Evolutionary conservation across 2,113 vertebrate genomes (phyloP), one percentile per base, ranked within the genome.

Genomic region (Sander lucioperca): DNA sequence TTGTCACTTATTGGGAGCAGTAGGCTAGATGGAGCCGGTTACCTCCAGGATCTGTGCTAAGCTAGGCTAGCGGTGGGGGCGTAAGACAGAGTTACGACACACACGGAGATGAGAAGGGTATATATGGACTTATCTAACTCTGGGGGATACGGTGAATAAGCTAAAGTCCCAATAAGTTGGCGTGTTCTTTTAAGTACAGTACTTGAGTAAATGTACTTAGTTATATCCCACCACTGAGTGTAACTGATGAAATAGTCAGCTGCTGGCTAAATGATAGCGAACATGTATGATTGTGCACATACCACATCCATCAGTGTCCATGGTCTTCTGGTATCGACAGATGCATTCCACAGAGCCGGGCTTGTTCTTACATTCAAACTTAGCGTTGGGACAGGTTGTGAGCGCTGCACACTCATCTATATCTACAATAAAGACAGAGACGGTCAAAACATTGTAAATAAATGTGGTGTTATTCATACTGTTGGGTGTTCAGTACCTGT

Each of bases 291-390:
- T 6, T 14, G 33, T 63, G 16, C 25, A 82, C 91, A 9, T 90
- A 96, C 96, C 96, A 86, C 96, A 96, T 86, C 93, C 88, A 3
- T 90, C 70, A 6, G 80, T 59, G 33, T 89, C 88, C 19, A 74
- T 67, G 27, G 68, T 61, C 33, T 77, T 91, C 65, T 94, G 85
- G 86, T 96, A 96, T 72, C 94, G 92, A 43, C 96, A 96, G 65
- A 88, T 74, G 78, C 96, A 96, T 18, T 71, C 80, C 9, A 89
- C 87, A 9, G 95, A 95, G 54, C 96, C 96, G 0, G 66, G 80
- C 3, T 54, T 91, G 91, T 96, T 96, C 88, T 90, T 87, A 68
- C 96, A 96, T 88, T 96, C 94, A 80, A 91, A 96, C 79, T 96
- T 96, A 27, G 96, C 96, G 63, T 94, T 96, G n/a, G 89, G 87